Conservation (phyloP, 2,888 invertebrate genomes). For the Ethmia dodecea region DNA sequence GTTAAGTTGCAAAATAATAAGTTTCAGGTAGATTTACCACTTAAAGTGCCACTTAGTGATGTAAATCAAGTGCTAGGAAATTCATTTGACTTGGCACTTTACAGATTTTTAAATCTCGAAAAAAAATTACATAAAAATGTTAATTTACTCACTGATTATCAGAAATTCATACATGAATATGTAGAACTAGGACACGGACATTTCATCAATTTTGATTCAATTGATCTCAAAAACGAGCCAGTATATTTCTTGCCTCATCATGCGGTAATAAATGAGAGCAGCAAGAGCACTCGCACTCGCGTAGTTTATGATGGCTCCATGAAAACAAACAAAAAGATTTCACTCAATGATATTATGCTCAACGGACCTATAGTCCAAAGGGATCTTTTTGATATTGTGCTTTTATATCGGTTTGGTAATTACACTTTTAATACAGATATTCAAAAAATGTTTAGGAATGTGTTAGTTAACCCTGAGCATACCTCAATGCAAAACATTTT, state of each 20-base stretch:
- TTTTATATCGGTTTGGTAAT: slow-evolving; percentile 8
- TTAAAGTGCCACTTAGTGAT: slow-evolving; percentile 11
- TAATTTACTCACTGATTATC: slow-evolving; percentile 4
- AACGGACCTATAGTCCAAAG: slow-evolving; percentile 14
- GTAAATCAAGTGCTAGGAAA: slow-evolving; percentile 5
- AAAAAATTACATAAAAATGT: slow-evolving; percentile 10
- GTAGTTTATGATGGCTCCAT: slow-evolving; percentile 15
- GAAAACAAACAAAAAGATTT: slow-evolving; percentile 11
- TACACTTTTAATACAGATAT: slow-evolving; percentile 11
- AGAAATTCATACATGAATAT: slow-evolving; percentile 13
- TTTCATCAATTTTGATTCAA: not conserved
- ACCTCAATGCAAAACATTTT: slow-evolving; percentile 13
- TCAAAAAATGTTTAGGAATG: slow-evolving; percentile 10
- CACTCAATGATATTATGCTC: slow-evolving; percentile 14
- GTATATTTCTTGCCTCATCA: slow-evolving; percentile 15
- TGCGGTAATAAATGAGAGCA: slow-evolving; percentile 13
- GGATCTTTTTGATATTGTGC: slow-evolving; percentile 15
- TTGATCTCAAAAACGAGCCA: slow-evolving; percentile 2
- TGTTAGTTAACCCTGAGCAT: slow-evolving; percentile 6
- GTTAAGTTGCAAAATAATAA: slow-evolving; percentile 8
- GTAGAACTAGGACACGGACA: slow-evolving; percentile 10
- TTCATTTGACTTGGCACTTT: slow-evolving; percentile 10
- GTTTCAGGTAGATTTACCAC: slow-evolving; percentile 16
- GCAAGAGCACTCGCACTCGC: slow-evolving; percentile 7
- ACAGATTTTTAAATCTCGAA: slow-evolving; percentile 12